These are phyloP conservation scores for Cyphomyrmex costatus DNA, from an alignment of 1,140 invertebrate species.

Conservation along the genomic window DNA sequence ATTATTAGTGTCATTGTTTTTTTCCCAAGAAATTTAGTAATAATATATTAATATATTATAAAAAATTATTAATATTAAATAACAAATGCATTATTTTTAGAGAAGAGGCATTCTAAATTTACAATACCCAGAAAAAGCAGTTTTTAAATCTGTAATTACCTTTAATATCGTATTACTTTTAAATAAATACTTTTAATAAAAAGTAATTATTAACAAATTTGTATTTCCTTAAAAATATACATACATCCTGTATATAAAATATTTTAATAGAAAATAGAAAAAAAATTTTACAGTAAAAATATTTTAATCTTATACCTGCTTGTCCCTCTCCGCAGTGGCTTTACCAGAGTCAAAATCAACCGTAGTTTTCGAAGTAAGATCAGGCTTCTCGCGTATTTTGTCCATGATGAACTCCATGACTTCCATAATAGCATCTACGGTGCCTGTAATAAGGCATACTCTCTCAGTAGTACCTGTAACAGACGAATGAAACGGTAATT, in stretches of 20 bases:
- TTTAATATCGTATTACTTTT: constrained; percentile 9
- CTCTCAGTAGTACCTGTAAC: constrained; percentile 97
- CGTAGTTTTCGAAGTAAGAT: constrained; percentile 93
- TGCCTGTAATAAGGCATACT: constrained; percentile 98
- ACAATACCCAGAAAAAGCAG: not conserved
- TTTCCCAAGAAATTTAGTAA: too few relatives aligned
- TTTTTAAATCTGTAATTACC: not conserved
- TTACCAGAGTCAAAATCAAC: constrained; percentile 90
- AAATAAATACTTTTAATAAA: not conserved
- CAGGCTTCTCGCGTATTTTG: constrained; percentile 99
- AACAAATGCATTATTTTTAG: not conserved
- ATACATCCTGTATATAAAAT: not conserved
- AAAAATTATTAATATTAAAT: too few relatives aligned
- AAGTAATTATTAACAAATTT: not conserved
- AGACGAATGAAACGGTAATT: not conserved
- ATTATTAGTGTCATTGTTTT: too few relatives aligned
- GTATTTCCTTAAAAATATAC: not conserved
- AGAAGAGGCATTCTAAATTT: not conserved
- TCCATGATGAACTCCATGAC: constrained; percentile 99
- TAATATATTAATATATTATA: too few relatives aligned
- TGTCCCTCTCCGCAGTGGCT: constrained; percentile 93
- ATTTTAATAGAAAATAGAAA: not conserved
- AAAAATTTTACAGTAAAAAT: constrained; percentile 22
- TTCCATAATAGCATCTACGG: constrained; percentile 96
- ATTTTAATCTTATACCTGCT: constrained; percentile 87